These are phyloP conservation scores for Camelus bactrianus DNA, from an alignment of 2,113 vertebrate genomes.

Conservation along the genomic window DNA sequence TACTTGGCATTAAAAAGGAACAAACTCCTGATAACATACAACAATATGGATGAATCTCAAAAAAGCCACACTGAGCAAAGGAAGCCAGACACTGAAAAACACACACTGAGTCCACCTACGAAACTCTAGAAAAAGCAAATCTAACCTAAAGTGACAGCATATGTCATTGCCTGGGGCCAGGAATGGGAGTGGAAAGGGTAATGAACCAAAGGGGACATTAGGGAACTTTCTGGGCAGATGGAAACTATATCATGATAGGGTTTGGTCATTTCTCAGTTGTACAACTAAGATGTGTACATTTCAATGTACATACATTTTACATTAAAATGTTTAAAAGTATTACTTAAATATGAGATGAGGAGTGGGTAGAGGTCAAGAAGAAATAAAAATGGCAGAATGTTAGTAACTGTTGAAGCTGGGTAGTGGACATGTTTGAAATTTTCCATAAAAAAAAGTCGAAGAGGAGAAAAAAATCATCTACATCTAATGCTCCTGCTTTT, in stretches of 20 bases:
- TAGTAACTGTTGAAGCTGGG: not conserved
- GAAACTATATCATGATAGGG: not conserved
- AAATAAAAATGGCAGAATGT: not conserved
- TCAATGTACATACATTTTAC: not conserved
- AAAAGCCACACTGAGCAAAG: not conserved
- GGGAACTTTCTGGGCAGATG: not conserved
- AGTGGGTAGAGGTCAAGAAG: not conserved
- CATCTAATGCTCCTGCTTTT: not conserved
- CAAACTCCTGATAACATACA: not conserved
- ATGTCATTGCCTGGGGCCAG: not conserved
- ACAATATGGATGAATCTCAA: not conserved
- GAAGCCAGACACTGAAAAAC: not conserved
- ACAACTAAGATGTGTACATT: not conserved
- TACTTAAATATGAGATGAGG: not conserved
- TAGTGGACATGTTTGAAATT: slow-evolving; percentile 22
- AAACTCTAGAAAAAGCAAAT: not conserved
- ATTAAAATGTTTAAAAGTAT: not conserved
- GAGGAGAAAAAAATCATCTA: not conserved
- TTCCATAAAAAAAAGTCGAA: not conserved
- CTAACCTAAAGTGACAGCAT: not conserved
- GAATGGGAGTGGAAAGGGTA: not conserved
- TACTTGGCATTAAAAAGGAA: not conserved
- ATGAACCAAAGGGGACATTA: not conserved
- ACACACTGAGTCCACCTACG: not conserved
- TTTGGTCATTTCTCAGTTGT: not conserved